Percentiles rank a stretch among this genome's conserved stretches.
phyloP scores from a whole-genome alignment of 2,113 vertebrate genomes.

The Embiotoca jacksoni region DNA sequence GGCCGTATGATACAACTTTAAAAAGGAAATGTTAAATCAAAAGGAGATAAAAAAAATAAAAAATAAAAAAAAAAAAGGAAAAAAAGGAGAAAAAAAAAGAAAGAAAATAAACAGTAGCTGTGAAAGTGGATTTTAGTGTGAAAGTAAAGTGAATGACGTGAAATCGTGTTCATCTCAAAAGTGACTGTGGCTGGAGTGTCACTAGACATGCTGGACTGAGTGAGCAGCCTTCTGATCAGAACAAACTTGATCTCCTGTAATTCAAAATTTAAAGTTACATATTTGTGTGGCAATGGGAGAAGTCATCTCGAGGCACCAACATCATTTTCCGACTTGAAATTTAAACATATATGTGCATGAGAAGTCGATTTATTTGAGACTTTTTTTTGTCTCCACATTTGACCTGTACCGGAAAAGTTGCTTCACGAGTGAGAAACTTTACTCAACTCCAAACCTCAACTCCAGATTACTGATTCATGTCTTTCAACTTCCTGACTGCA shows the following conservation, averaged over 20 bases:
- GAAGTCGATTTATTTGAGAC: neutral
- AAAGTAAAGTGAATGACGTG: conserved; percentile 60
- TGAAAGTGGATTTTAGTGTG: conserved; percentile 53
- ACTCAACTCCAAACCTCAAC: conserved; percentile 22
- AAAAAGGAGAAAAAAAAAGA: neutral
- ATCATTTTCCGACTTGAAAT: neutral
- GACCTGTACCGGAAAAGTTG: neutral
- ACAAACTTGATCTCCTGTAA: neutral
- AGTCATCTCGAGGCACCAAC: neutral
- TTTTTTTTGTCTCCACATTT: neutral
- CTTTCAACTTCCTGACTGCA: too few relatives aligned
- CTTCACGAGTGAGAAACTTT: neutral
- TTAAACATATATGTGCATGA: too few relatives aligned
- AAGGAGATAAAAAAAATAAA: conserved; percentile 4
- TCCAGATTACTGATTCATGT: neutral
- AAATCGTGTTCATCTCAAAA: conserved; percentile 44
- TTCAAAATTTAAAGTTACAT: neutral
- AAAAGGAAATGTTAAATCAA: conserved; percentile 48
- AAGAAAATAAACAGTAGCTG: conserved; percentile 38
- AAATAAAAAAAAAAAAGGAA: neutral
- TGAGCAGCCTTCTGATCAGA: conserved; percentile 26
- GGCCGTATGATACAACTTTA: conserved; percentile 27
- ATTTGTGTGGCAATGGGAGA: neutral
- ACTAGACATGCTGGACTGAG: conserved; percentile 49
- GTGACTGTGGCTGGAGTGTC: conserved; percentile 55